Evolutionary conservation across 2,888 invertebrate genomes (phyloP), one percentile per base, ranked within the genome.

Genomic region (Chouioia cunea): DNA sequence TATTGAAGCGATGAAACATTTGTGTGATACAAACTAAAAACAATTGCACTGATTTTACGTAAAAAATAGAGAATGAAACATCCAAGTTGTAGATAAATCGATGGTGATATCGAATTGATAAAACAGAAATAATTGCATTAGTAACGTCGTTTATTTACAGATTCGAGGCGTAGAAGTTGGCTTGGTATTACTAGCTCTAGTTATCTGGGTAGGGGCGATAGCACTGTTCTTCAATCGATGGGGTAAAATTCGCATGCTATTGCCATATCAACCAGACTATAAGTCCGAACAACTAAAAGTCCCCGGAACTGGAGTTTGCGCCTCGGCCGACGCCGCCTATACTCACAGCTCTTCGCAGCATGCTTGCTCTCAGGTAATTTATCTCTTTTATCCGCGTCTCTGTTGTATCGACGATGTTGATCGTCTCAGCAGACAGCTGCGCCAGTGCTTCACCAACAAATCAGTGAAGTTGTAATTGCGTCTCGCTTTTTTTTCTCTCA

Each of bases 161-260:
- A 94, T 96, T 82, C 91, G 95, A 77, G 94, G 95, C 65, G 95
- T 96, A 77, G 96, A 96, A 88, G 93, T 96, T 79, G 95, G 94
- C 75, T 95, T 97, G 81, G 95, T 96, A 66, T 91, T 93, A 56
- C 90, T 95, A 76, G 95, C 96, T 27, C 88, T 96, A 22, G 89
- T 94, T 57, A 90, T 96, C 15, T 96, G 96, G 96, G 93, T 94
- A 65, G 95, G 93, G 0, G 95, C 96, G 74, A 95, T 96, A 74
- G 93, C 94, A 2, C 88, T 96, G 54, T 96, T 96, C 88, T 95
- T 96, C 89, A 96, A 96, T 87, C 93, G 96, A 75, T 96, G 96
- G 96, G 96, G 96, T 82, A 96, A 96, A 89, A 96, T 96, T 83
- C 90, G 96, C 56, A 96, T 96, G 95, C 88, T 96, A 77, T 89